Evolutionary conservation across 2,888 invertebrate genomes (phyloP), one percentile per base, ranked within the genome.

Genomic region (Oligia strigilis): DNA sequence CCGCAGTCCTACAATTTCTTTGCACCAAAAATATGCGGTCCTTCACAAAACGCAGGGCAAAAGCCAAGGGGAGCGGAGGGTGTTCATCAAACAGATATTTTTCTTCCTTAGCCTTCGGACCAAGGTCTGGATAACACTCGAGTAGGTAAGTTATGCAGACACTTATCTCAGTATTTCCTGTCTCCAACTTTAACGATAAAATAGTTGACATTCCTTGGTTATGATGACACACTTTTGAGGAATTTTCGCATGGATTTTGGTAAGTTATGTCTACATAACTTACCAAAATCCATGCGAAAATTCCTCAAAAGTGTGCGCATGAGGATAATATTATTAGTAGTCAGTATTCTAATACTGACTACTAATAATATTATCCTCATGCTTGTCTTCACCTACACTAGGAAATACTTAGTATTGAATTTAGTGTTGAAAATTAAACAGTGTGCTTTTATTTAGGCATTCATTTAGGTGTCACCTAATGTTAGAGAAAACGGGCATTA

Each of bases 61-160:
- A 80, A 65, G 64, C 55, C 74, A 69, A 72, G 82, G 77, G 74
- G 74, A 58, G 14, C 62, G 82, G 75, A 83, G 77, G 83, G 78
- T 81, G 66, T 75, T 81, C 81, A 81, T 85, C 80, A 81, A 77
- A 77, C 80, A 80, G 62, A 85, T 83, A 89, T 90, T 85, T 85
- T 87, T 84, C 81, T 87, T 36, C 72, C 72, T 2, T 55, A 36
- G 76, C 81, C 85, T 83, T 75, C 86, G 65, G 70, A 70, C 62
- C 67, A 80, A 80, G 77, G 77, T 65, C 85, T 58, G 77, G 80
- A 70, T 78, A 72, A 60, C 72, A 77, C 82, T 81, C 29, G 4
- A 78, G 40, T 60, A 78, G 40, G 40, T 78, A 64, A 85, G 78
- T 65, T 79, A 78, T 80, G 75, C 74, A 78, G 62, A 74, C 81